These are phyloP conservation scores for Charina bottae DNA, from an alignment of 2,113 vertebrate species.

Conservation along the genomic window DNA sequence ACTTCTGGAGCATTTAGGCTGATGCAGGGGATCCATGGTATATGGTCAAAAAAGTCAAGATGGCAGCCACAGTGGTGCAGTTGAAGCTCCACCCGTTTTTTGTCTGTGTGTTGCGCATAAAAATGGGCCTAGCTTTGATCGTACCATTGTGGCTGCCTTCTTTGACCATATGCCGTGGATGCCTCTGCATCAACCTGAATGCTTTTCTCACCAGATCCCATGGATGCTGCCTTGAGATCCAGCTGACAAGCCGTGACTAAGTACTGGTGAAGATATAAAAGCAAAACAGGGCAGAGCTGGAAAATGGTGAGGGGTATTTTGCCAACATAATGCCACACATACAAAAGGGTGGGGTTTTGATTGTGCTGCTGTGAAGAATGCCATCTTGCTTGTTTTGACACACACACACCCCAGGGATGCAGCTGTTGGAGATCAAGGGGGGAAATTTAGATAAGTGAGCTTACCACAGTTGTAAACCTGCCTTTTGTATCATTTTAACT, in stretches of 20 bases:
- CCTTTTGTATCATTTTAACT: background rate
- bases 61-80: background rate
- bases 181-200: no score
- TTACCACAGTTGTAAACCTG: background rate
- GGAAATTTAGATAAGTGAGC: slow-evolving; percentile 8
- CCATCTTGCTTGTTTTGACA: background rate
- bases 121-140: background rate
- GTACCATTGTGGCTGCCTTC: no score
- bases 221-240: background rate
- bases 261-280: background rate
- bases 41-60: background rate
- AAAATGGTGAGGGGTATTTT: background rate
- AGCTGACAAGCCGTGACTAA: background rate
- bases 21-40: background rate
- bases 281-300: background rate
- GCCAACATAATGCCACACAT: no score
- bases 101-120: background rate
- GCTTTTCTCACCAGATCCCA: no score
- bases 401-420: no score
- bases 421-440: background rate
- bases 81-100: background rate
- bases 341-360: no score
- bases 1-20: background rate
- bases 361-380: background rate
- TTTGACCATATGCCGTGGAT: no score